phyloP scores from a whole-genome alignment of 2,797 vertebrate genomes.

The Forpus xanthops region DNA sequence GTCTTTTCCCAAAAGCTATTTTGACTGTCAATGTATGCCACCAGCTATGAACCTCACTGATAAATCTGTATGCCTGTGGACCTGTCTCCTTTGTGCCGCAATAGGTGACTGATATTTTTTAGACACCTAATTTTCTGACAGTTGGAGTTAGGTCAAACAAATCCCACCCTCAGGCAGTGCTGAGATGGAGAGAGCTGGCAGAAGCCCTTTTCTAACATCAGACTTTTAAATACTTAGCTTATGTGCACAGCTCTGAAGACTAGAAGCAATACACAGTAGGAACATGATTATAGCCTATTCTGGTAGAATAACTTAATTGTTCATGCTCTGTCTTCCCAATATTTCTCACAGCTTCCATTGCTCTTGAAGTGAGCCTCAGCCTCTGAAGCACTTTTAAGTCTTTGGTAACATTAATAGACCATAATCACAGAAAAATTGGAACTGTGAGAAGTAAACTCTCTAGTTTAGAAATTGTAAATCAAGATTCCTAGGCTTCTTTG shows the following conservation, averaged over 20 bases:
- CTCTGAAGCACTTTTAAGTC: neutral
- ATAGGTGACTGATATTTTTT: neutral
- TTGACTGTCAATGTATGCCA: neutral
- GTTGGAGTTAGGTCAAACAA: slow-evolving; percentile 15
- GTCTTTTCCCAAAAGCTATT: neutral
- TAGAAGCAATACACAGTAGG: neutral
- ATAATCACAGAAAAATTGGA: neutral
- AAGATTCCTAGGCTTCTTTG: neutral
- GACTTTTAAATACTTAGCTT: neutral
- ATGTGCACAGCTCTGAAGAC: neutral
- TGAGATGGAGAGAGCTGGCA: neutral
- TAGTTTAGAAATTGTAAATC: neutral
- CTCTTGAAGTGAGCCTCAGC: neutral
- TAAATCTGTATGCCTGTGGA: neutral
- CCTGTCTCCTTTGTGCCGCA: neutral
- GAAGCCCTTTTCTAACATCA: neutral
- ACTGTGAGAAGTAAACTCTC: neutral
- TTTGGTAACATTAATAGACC: neutral
- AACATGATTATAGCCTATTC: neutral
- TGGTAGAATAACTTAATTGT: neutral
- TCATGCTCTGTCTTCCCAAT: neutral
- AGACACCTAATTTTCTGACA: slow-evolving; percentile 1
- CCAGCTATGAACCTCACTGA: neutral
- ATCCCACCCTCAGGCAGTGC: neutral
- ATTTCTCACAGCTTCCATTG: neutral